These are phyloP conservation scores for Corydoras maculifer DNA, from an alignment of 2,113 vertebrate species.

Conservation along the genomic window DNA sequence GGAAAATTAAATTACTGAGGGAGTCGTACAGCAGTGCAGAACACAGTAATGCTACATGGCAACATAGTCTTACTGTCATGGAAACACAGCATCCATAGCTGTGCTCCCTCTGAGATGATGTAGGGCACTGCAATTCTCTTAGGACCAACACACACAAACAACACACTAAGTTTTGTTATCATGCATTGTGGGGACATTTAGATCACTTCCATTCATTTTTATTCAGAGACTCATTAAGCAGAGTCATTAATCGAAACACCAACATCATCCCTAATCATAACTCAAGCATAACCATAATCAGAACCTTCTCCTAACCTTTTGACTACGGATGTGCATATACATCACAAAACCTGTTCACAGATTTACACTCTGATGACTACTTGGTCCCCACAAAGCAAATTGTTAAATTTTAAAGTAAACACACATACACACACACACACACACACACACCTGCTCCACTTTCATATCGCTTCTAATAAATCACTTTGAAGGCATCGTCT, in stretches of 20 bases:
- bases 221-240: no score
- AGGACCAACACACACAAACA: constrained; percentile 41
- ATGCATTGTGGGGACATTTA: no score
- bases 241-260: no score
- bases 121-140: constrained; percentile 56
- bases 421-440: background rate
- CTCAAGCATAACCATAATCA: no score
- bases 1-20: constrained; percentile 11
- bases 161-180: no score
- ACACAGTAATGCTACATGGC: background rate
- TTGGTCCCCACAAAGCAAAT: no score
- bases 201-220: no score
- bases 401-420: no score
- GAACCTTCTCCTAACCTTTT: no score
- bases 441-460: constrained; percentile 38
- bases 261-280: no score
- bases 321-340: no score
- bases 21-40: background rate
- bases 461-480: constrained; percentile 37
- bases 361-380: background rate
- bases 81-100: constrained; percentile 21
- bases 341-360: no score
- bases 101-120: constrained; percentile 44
- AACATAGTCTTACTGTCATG: constrained; percentile 3
- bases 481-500: background rate